phyloP scores from a whole-genome alignment of 2,888 invertebrate genomes.

The Cephus sareptanus region DNA sequence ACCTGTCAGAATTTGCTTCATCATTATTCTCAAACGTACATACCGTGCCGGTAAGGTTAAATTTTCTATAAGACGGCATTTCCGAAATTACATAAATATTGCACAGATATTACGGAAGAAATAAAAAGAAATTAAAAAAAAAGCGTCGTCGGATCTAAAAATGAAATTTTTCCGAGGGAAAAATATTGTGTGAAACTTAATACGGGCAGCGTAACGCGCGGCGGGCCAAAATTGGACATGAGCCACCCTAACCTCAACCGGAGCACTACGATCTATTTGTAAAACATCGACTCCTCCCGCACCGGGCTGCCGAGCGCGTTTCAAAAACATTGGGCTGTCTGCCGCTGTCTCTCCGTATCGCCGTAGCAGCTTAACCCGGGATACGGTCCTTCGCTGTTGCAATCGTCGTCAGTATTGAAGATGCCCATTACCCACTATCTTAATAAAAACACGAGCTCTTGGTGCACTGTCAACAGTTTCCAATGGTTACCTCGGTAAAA shows the following conservation, averaged over 20 bases:
- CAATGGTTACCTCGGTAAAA: background rate
- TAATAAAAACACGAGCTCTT: background rate
- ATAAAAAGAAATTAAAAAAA: background rate
- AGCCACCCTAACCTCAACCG: slow-evolving; percentile 62
- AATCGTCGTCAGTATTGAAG: background rate
- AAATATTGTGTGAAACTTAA: slow-evolving; percentile 66
- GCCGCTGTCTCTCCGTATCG: background rate
- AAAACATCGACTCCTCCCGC: slow-evolving; percentile 65
- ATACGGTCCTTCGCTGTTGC: background rate
- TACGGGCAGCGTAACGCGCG: slow-evolving; percentile 61
- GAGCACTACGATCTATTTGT: slow-evolving; percentile 64
- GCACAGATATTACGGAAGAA: background rate
- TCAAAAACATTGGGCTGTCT: slow-evolving; percentile 44
- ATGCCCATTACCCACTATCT: background rate
- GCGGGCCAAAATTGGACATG: slow-evolving; percentile 66
- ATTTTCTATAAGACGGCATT: background rate
- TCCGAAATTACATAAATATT: background rate
- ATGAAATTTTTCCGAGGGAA: slow-evolving; percentile 50
- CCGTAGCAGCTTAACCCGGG: background rate
- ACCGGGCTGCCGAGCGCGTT: slow-evolving; percentile 42
- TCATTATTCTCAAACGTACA: background rate
- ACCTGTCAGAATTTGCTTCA: background rate
- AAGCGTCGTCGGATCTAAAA: slow-evolving; percentile 27
- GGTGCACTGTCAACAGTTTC: background rate
- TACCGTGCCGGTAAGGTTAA: background rate